These are phyloP conservation scores for Sarcophilus harrisii DNA, from an alignment of 2,797 vertebrate genomes.

Conservation along the genomic window DNA sequence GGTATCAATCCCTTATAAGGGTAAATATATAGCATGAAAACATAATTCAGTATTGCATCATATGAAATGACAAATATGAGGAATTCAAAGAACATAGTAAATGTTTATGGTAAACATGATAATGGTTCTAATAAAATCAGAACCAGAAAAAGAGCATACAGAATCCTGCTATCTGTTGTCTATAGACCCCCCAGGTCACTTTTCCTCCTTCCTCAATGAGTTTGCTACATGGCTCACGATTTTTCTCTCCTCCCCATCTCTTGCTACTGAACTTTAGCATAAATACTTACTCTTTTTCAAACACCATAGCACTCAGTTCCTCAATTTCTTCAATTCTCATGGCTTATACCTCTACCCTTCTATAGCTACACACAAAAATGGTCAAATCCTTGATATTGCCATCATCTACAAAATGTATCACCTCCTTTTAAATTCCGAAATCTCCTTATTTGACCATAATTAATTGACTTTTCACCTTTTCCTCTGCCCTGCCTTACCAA, in stretches of 20 bases:
- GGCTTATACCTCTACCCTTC: background rate
- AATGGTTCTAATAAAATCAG: background rate
- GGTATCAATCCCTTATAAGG: background rate
- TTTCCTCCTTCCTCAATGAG: background rate
- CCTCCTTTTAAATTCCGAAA: background rate
- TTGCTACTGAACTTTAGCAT: background rate
- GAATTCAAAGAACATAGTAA: background rate
- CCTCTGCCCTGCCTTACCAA: background rate
- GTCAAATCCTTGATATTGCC: background rate
- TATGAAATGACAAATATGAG: background rate
- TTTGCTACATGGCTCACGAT: background rate
- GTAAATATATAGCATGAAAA: background rate
- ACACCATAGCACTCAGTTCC: background rate
- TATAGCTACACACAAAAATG: background rate
- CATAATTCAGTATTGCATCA: background rate
- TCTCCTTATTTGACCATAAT: background rate
- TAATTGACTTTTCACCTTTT: background rate
- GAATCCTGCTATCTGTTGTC: background rate
- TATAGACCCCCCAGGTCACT: background rate
- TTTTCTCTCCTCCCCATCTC: background rate
- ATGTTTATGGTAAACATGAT: background rate
- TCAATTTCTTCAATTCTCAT: background rate
- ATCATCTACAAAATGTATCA: background rate
- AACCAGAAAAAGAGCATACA: background rate
- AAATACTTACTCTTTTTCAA: background rate